Conservation (phyloP, 2,113 vertebrate species). For the Urocolius indicus region DNA sequence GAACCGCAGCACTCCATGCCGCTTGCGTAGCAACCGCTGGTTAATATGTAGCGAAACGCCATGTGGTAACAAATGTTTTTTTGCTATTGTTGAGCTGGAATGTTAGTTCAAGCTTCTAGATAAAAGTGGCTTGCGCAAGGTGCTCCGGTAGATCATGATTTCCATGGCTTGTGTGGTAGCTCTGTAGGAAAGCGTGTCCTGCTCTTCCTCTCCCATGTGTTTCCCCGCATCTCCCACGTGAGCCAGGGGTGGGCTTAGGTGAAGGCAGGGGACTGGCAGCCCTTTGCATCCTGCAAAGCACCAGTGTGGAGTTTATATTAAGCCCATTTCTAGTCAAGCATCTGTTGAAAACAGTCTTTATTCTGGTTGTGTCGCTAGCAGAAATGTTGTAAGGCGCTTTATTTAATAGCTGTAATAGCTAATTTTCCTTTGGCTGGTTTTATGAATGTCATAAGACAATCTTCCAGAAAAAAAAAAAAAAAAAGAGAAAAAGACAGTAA, state of each 20-base stretch:
- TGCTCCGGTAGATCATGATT: slow-evolving; percentile 8
- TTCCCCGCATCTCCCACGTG: slow-evolving; percentile 29
- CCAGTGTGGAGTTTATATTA: not conserved
- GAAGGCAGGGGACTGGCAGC: not conserved
- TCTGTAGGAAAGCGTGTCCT: slow-evolving; percentile 30
- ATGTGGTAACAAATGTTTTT: slow-evolving; percentile 50
- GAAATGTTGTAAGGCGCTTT: not conserved
- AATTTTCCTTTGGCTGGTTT: slow-evolving; percentile 52
- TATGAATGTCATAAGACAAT: not conserved
- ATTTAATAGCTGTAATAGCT: not conserved
- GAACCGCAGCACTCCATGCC: slow-evolving; percentile 48
- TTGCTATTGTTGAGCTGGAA: slow-evolving; percentile 66
- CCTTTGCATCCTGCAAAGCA: not conserved
- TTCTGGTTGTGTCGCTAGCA: slow-evolving; percentile 15
- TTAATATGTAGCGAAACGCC: slow-evolving; percentile 72
- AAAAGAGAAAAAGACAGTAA: not conserved
- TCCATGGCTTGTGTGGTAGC: slow-evolving; percentile 51
- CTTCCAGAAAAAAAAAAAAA: not conserved
- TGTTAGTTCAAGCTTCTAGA: slow-evolving; percentile 73
- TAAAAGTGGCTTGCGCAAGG: slow-evolving; percentile 64
- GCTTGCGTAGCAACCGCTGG: slow-evolving; percentile 62
- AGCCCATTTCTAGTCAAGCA: not conserved
- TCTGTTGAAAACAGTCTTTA: slow-evolving; percentile 27
- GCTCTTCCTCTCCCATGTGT: slow-evolving; percentile 7
- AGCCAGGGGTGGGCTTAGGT: not conserved